Conservation (phyloP, 1,140 invertebrate genomes). For the Calephelis virginiensis region DNA sequence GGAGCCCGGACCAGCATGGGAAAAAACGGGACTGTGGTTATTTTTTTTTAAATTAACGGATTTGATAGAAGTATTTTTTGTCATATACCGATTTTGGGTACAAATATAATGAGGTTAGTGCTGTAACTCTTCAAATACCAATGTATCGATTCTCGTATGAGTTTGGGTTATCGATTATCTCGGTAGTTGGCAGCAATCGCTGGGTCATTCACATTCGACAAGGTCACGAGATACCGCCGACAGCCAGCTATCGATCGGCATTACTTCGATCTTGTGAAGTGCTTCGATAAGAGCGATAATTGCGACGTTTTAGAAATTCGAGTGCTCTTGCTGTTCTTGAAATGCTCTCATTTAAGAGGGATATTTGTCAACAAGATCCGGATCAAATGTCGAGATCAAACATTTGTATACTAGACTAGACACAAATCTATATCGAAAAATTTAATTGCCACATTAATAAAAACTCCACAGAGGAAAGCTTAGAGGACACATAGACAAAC, state of each 20-base stretch:
- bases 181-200: not conserved
- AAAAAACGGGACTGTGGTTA: too few species aligned
- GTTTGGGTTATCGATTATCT: not conserved
- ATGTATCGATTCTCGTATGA: not conserved
- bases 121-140: not conserved
- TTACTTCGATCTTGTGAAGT: constrained; percentile 7
- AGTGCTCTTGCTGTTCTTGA: constrained; percentile 3
- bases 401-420: too few species aligned
- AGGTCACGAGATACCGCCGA: constrained; percentile 3
- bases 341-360: not conserved
- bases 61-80: too few species aligned
- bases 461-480: too few species aligned
- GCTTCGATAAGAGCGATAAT: constrained; percentile 4
- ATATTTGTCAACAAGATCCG: not conserved
- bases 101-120: not conserved
- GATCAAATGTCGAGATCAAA: not conserved
- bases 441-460: too few species aligned
- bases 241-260: constrained; percentile 1
- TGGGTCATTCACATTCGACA: constrained; percentile 5
- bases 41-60: too few species aligned
- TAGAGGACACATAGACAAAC: too few species aligned
- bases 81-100: too few species aligned
- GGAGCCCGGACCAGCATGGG: too few species aligned
- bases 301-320: not conserved
- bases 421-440: too few species aligned